Percentiles rank a stretch among this genome's conserved stretches.
phyloP scores from a whole-genome alignment of 2,888 invertebrate genomes.

The Melieria picta region DNA sequence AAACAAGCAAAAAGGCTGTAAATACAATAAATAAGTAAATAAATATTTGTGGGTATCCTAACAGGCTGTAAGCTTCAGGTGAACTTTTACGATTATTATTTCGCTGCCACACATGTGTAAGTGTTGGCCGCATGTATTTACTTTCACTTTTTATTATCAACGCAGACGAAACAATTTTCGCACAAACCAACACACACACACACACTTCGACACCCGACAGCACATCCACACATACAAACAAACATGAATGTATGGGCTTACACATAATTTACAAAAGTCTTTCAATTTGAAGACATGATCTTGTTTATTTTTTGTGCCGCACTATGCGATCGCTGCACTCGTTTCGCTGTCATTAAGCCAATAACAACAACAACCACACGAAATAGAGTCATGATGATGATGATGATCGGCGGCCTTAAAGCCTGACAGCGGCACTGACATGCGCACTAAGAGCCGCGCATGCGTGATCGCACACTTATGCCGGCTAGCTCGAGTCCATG shows the following conservation, averaged over 20 bases:
- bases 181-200: conserved; percentile 23
- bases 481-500: not conserved
- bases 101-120: conserved; percentile 3
- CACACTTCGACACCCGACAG: not conserved
- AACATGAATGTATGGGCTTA: not conserved
- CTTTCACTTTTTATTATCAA: conserved; percentile 37
- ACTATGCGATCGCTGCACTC: not conserved
- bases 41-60: conserved; percentile 14
- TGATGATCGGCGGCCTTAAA: conserved; percentile 13
- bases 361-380: not conserved
- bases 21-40: not conserved
- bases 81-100: conserved; percentile 19
- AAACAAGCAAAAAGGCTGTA: not conserved
- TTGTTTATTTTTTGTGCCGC: conserved; percentile 12
- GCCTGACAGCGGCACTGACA: conserved; percentile 4
- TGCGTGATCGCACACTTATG: not conserved
- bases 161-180: conserved; percentile 32
- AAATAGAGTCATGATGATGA: conserved; percentile 25
- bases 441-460: not conserved
- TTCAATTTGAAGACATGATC: conserved; percentile 3
- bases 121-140: conserved; percentile 6
- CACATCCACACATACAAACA: not conserved
- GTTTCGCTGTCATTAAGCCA: not conserved
- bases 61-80: conserved; percentile 3
- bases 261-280: not conserved